Evolutionary conservation across 2,888 invertebrate species (phyloP), one percentile per base, ranked within the genome.

Genomic region (Hydraecia micacea): DNA sequence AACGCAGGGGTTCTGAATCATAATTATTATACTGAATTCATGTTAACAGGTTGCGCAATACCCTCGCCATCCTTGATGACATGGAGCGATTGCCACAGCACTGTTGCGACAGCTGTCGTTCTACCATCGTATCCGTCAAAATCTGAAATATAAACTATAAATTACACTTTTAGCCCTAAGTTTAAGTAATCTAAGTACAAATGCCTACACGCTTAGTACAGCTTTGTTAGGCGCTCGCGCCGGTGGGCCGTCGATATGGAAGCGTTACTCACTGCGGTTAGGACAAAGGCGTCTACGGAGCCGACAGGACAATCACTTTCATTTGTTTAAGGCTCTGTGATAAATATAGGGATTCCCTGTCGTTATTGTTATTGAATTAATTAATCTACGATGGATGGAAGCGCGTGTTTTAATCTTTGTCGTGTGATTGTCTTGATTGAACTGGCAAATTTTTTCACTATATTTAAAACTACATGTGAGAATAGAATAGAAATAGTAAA

Each of bases 221-320:
- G 67, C 80, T 80, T 69, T 80, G 77, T 84, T 76, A 68, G 75
- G 83, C n/a, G 55, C 73, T 55, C 11, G 83, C 63, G 46, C 71
- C 66, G 42, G 89, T 88, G 83, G 86, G 87, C 75, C 77, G 67
- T 73, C 70, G 70, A 81, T 84, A 84, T 86, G 83, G 89, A 32
- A 75, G 62, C 66, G 85, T 82, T 89, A 89, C 73, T 90, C 89
- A 90, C 66, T 76, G 78, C 77, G 77, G 73, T 82, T 73, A 67
- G 87, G 82, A 89, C 89, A 89, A 89, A 84, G 89, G 71, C 67
- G 55, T 73, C 84, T 83, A 77, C 5, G 52, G 86, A 89, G 85
- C 77, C 75, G 86, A 71, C 79, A 77, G 76, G 69, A 84, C 86
- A 89, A 87, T 89, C 84, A 81, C 77, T 76, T 83, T 85, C 75